Conservation (phyloP, 2,888 invertebrate species). For the Willowsia nigromaculata region DNA sequence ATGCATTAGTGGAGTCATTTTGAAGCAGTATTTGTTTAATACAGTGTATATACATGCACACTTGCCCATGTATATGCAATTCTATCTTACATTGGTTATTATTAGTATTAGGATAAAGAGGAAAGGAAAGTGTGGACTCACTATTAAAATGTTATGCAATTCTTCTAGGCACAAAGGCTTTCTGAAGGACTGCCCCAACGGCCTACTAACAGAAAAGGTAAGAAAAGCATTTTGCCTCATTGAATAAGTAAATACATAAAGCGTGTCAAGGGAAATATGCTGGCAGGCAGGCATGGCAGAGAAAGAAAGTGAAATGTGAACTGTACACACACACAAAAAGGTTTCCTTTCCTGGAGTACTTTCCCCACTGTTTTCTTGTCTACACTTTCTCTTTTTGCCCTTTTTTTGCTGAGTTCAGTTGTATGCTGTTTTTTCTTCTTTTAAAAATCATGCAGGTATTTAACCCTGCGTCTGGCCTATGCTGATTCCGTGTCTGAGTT, state of each 20-base stretch:
- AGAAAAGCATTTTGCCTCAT: conserved; percentile 56
- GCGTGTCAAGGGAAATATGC: conserved; percentile 63
- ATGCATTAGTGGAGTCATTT: not conserved
- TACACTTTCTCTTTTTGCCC: conserved; percentile 32
- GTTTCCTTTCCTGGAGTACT: not conserved
- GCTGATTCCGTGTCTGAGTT: not conserved
- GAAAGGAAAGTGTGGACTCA: not conserved
- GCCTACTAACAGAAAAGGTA: conserved; percentile 75
- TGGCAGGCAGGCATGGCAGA: conserved; percentile 7
- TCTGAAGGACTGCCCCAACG: conserved; percentile 74
- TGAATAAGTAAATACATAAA: conserved; percentile 69
- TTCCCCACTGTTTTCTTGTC: not conserved
- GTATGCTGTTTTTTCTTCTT: not conserved
- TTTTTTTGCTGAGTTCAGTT: not conserved
- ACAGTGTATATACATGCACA: not conserved
- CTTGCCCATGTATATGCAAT: too few species aligned
- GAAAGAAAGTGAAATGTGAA: conserved; percentile 37
- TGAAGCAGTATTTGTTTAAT: not conserved
- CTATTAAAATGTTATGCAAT: conserved; percentile 41
- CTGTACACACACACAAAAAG: not conserved
- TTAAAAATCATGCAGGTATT: not conserved
- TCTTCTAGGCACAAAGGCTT: conserved; percentile 72
- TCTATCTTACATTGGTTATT: not conserved
- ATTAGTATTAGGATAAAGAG: not conserved
- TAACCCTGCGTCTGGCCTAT: not conserved